Conservation (phyloP, 2,888 invertebrate species). For the Sarcophaga rosellei region DNA sequence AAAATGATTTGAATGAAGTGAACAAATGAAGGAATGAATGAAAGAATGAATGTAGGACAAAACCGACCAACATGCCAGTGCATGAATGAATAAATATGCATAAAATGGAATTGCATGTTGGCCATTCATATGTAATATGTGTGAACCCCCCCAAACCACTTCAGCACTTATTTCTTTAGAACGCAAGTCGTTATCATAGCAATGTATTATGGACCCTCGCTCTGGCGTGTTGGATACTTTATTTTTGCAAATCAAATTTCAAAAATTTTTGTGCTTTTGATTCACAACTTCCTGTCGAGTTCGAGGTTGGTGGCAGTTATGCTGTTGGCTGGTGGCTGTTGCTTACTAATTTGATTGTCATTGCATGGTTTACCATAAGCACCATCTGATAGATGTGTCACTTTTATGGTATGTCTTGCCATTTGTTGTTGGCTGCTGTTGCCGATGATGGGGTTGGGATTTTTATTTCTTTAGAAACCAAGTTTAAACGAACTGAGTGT, state of each 20-base stretch:
- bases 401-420: not conserved
- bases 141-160: not conserved
- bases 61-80: too few species aligned
- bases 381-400: slow-evolving; percentile 29
- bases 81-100: not conserved
- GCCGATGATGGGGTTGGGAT: not conserved
- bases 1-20: not conserved
- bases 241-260: slow-evolving; percentile 7
- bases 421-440: not conserved
- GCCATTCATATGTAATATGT: not conserved
- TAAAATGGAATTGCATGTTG: not conserved
- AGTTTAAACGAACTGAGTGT: not conserved
- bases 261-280: not conserved
- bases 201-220: not conserved
- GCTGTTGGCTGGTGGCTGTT: not conserved
- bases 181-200: not conserved
- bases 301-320: not conserved
- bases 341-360: slow-evolving; percentile 7
- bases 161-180: not conserved
- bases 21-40: not conserved
- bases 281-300: not conserved
- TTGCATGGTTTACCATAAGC: slow-evolving; percentile 21
- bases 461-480: not conserved
- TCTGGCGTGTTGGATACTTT: not conserved
- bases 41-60: not conserved